phyloP scores from a whole-genome alignment of 2,797 vertebrate genomes.

The Eidolon dupreanum region DNA sequence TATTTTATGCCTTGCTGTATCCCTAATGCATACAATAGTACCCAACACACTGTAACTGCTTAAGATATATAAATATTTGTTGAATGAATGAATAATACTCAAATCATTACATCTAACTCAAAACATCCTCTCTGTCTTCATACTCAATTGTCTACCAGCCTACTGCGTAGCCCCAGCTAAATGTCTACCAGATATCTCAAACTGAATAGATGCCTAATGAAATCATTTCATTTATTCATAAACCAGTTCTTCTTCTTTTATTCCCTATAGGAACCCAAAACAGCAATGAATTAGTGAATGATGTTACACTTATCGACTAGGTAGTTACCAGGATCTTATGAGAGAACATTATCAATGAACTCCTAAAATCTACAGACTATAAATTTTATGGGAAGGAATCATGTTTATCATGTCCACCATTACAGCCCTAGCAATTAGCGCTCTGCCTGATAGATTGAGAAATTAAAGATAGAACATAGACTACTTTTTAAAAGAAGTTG shows the following conservation, averaged over 20 bases:
- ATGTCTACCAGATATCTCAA: background rate
- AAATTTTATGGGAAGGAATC: background rate
- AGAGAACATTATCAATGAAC: background rate
- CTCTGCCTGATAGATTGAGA: background rate
- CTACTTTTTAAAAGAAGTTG: background rate
- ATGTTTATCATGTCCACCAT: background rate
- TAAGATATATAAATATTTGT: background rate
- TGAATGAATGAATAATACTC: background rate
- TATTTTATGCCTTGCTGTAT: background rate
- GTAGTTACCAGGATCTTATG: background rate
- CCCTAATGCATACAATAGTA: background rate
- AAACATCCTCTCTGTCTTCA: background rate
- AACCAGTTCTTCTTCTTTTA: background rate
- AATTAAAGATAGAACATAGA: background rate
- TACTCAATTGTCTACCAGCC: background rate
- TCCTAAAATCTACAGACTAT: background rate
- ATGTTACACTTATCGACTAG: background rate
- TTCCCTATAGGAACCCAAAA: background rate
- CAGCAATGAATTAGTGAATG: background rate
- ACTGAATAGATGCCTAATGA: background rate
- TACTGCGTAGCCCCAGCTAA: background rate
- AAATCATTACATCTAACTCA: conserved; percentile 20
- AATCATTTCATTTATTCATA: background rate
- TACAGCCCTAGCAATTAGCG: background rate
- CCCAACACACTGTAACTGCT: background rate